Evolutionary conservation across 64 coral and sea anemone species (phyloP).

Genomic region (Porites lutea): DNA sequence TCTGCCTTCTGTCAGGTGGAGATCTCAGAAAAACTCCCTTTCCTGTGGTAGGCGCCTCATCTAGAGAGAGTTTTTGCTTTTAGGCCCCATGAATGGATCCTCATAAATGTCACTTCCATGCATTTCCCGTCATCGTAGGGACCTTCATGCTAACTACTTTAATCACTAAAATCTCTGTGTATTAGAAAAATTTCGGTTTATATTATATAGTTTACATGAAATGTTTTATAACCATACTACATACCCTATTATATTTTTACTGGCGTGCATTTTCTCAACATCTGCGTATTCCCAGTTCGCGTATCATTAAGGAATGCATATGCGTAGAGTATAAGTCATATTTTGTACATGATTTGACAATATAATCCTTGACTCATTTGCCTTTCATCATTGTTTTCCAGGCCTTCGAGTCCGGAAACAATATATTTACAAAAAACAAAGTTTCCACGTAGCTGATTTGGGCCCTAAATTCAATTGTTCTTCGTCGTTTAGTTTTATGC

Average conservation of each 20-base stretch:
- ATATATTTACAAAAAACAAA: not conserved
- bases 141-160: not conserved
- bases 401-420: not conserved
- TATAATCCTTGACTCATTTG: not conserved
- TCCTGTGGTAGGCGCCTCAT: conserved; percentile 10
- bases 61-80: not conserved
- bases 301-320: not conserved
- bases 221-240: not conserved
- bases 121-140: not conserved
- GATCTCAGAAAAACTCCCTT: not conserved
- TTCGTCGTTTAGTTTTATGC: no score
- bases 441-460: no score
- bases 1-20: not conserved
- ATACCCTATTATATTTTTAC: not conserved
- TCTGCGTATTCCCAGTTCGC: not conserved
- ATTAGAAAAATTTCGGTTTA: not conserved
- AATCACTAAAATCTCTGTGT: not conserved
- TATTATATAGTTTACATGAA: not conserved
- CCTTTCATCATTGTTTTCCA: conserved; percentile 1
- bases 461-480: no score
- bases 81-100: not conserved
- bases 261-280: not conserved
- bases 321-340: not conserved
- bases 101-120: conserved; percentile 9
- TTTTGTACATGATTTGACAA: not conserved